These are phyloP conservation scores for Agriotes lineatus DNA, from an alignment of 2,888 invertebrate species.

Conservation along the genomic window DNA sequence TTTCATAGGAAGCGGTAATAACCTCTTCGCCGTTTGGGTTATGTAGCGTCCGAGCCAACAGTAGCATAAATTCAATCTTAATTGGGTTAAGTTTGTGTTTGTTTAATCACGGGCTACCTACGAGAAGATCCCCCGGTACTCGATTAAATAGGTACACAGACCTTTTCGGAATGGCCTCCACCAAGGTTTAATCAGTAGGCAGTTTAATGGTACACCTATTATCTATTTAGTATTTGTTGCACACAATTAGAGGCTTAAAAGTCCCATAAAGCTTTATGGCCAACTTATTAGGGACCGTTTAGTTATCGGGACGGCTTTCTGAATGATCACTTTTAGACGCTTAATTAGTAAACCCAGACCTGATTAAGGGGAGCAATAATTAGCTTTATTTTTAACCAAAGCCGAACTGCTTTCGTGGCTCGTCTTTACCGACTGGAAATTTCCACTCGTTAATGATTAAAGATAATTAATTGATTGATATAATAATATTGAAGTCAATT, in stretches of 20 bases:
- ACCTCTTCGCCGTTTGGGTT: conserved; percentile 3
- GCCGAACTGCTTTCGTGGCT: too few relatives aligned
- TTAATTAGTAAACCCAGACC: background rate
- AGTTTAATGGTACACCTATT: background rate
- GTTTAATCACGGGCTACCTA: conserved; percentile 26
- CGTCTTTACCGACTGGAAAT: too few relatives aligned
- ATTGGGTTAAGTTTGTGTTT: conserved; percentile 21
- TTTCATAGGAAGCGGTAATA: conserved; percentile 18
- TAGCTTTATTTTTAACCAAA: too few relatives aligned
- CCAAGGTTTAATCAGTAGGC: background rate
- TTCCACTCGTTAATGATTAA: too few relatives aligned
- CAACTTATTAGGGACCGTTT: background rate
- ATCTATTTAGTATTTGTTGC: background rate
- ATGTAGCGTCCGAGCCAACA: conserved; percentile 16
- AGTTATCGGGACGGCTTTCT: background rate
- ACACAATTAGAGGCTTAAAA: background rate
- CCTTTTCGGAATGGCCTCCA: background rate
- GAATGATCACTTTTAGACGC: background rate
- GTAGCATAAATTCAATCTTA: conserved; percentile 25
- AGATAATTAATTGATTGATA: too few relatives aligned
- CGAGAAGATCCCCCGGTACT: conserved; percentile 3
- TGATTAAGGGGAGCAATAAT: too few relatives aligned
- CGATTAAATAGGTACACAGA: background rate
- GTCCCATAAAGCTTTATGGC: background rate
- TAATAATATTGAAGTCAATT: too few relatives aligned